Evolutionary conservation across 2,113 vertebrate genomes (phyloP).

Genomic region (Tichodroma muraria): DNA sequence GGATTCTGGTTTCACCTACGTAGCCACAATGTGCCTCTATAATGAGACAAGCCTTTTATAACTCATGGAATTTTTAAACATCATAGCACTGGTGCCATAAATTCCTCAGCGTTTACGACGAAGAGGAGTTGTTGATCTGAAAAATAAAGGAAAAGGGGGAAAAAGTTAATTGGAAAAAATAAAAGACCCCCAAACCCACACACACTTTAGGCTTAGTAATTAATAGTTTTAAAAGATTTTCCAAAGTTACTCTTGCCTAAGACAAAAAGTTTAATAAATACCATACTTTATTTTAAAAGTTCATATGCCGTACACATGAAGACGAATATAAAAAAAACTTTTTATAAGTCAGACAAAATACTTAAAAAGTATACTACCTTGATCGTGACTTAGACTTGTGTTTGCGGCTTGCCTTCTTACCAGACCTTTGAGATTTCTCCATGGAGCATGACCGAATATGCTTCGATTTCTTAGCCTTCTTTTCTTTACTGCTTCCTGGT

Average conservation of each 20-base stretch:
- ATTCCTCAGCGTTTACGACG: constrained; percentile 93
- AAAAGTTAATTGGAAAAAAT: constrained; percentile 63
- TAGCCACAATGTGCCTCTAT: constrained; percentile 96
- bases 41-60: constrained; percentile 99
- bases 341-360: constrained; percentile 75
- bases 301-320: constrained; percentile 75
- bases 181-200: constrained; percentile 63
- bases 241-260: constrained; percentile 64
- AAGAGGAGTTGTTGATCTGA: constrained; percentile 89
- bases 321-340: constrained; percentile 54
- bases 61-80: constrained; percentile 98
- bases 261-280: constrained; percentile 65
- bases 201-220: constrained; percentile 67
- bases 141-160: constrained; percentile 69
- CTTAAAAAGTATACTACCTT: constrained; percentile 99
- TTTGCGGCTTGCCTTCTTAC: constrained; percentile 99
- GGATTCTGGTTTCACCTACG: constrained; percentile 89
- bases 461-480: constrained; percentile 97
- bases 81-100: constrained; percentile 80
- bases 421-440: constrained; percentile 99
- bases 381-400: constrained; percentile 99
- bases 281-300: constrained; percentile 67
- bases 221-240: constrained; percentile 57
- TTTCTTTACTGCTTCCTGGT: constrained; percentile 94
- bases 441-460: constrained; percentile 95